Percentiles rank a stretch among this genome's conserved stretches.
These are phyloP conservation scores for Notechis scutatus DNA, from an alignment of 2,113 vertebrate species.

Conservation along the genomic window DNA sequence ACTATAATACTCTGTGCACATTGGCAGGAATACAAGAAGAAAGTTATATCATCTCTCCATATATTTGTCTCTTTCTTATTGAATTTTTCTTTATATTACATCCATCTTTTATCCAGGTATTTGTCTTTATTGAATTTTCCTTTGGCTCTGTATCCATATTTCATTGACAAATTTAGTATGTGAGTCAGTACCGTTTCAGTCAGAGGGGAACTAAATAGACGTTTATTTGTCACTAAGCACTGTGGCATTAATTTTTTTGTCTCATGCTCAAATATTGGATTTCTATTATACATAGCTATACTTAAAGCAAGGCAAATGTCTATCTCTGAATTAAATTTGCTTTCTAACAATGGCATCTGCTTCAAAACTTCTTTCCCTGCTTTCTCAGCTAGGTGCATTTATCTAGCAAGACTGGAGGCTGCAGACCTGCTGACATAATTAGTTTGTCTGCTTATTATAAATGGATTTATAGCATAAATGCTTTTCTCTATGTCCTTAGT, in stretches of 20 bases:
- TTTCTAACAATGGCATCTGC: neutral
- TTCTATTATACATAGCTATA: slow-evolving; percentile 22
- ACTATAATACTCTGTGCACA: neutral
- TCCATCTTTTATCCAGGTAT: slow-evolving; percentile 35
- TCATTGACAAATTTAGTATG: slow-evolving; percentile 7
- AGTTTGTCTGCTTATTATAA: slow-evolving; percentile 4
- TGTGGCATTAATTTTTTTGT: slow-evolving; percentile 37
- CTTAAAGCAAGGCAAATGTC: neutral
- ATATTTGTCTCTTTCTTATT: slow-evolving; percentile 39
- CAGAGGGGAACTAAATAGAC: slow-evolving; percentile 41
- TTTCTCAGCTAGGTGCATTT: slow-evolving; percentile 12
- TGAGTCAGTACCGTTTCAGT: neutral
- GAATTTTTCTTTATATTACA: slow-evolving; percentile 25
- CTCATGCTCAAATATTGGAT: neutral
- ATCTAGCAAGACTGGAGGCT: slow-evolving; percentile 29
- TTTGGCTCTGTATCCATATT: slow-evolving; percentile 35
- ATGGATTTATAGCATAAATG: neutral
- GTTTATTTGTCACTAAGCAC: slow-evolving; percentile 24
- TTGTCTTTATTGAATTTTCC: slow-evolving; percentile 33
- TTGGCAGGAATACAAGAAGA: neutral
- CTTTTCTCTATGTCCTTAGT: neutral
- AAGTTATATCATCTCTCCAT: slow-evolving; percentile 12
- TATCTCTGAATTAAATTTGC: slow-evolving; percentile 23
- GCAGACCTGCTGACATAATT: slow-evolving; percentile 33
- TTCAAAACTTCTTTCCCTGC: slow-evolving; percentile 4